These are phyloP conservation scores for Margarornis squamiger DNA, from an alignment of 2,797 vertebrate genomes.

Conservation along the genomic window DNA sequence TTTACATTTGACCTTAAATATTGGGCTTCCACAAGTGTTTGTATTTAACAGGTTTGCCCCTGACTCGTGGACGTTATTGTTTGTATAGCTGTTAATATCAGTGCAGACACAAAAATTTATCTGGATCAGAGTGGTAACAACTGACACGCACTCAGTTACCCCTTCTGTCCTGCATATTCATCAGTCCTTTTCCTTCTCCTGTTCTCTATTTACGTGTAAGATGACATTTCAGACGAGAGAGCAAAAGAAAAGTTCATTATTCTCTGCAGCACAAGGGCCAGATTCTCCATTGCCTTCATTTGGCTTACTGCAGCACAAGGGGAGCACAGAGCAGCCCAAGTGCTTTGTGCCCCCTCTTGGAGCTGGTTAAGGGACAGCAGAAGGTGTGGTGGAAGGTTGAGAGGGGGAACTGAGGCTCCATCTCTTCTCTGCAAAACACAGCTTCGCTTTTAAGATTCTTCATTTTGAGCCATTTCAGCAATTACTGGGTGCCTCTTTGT, in stretches of 20 bases:
- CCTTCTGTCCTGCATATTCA: background rate
- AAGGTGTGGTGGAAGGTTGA: background rate
- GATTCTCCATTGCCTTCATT: background rate
- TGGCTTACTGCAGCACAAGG: background rate
- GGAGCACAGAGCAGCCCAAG: background rate
- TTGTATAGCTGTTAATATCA: background rate
- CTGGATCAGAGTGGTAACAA: background rate
- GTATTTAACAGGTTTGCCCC: background rate
- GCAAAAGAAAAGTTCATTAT: background rate
- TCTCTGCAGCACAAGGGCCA: background rate
- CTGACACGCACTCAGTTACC: background rate
- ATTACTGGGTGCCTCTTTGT: background rate
- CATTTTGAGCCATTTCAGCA: background rate
- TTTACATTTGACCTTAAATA: background rate
- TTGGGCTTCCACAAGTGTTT: background rate
- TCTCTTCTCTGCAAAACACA: background rate
- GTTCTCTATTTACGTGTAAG: background rate
- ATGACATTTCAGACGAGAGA: background rate
- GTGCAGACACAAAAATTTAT: fast-evolving
- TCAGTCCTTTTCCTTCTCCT: background rate
- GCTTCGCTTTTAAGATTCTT: background rate
- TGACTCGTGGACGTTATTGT: background rate
- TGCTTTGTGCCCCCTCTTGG: background rate
- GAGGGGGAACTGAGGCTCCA: background rate
- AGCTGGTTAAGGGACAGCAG: background rate